Evolutionary conservation across 1,140 invertebrate genomes (phyloP), one percentile per base, ranked within the genome.

Genomic region (Ostrea denselamellosa): DNA sequence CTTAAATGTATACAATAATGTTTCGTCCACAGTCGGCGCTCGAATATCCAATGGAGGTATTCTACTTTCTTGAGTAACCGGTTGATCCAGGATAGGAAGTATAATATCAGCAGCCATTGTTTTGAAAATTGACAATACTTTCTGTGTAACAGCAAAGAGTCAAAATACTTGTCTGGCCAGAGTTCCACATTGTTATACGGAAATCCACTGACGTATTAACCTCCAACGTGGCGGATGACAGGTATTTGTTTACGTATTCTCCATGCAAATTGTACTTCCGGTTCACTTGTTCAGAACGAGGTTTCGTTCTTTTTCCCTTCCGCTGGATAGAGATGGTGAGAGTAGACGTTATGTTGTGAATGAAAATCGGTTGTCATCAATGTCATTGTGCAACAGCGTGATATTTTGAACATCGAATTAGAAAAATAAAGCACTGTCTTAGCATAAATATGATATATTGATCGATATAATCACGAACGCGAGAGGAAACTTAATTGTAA

Each of bases 201-300:
- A 83, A 83, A 52, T 17, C 22, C 34, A 52, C 22, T 58, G n/a
- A 58, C 83, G 83, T 85, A 34, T 25, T 34, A 90, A 90, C 84
- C 84, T 91, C 90, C 90, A 90, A 90, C 90, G 90, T 91, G 90
- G 89, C 89, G 88, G 9, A 58, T 87, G 86, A 87, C 86, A 87
- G 86, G 19, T 53, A 65, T 85, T 89, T 89, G 54, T 89, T 83
- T 54, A 52, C 82, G n/a, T 52, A 22, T 19, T 12, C 82, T 83
- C 82, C 25, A 83, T 52, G 52, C 82, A 83, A 10, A 7, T 83
- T 83, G 7, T 44, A 53, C 52, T 83, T 52, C 44, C 44, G 82
- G 82, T 51, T 54, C 82, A 83, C 14, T 22, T 22, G 51, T 52
- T 83, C 17, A 83, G 28, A 53, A 53, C 52, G 52, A 83, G 82